Base-by-base conservation (phyloP, 2,888 invertebrate species). In the Drosophila engyochracea region DNA sequence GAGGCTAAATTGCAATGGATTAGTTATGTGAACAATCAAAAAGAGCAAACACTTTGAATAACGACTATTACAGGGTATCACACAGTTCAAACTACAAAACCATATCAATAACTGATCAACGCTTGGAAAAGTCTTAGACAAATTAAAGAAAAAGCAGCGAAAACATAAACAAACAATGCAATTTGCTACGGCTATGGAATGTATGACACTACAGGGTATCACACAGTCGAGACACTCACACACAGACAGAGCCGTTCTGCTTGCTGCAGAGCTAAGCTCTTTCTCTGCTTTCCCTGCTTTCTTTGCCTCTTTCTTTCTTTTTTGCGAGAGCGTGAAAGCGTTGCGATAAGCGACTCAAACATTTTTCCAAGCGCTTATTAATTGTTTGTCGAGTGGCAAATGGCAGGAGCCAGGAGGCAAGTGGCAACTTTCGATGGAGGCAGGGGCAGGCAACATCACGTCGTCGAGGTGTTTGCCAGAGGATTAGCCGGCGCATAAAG, bases 341-440 rank as follows among this genome's bases (percentile, higher is more conserved):
- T 61, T 79, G 83, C 86, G 84, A 85, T 85, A 85, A 85, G 84
- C 89, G 89, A 79, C 76, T 81, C 86, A 86, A 86, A 85, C 81
- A 89, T 83, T 79, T 81, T 83, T 71, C 75, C 81, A 74, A 89
- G 85, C 82, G 90, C 82, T 89, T 85, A 87, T 89, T 87, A 85
- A 85, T 85, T 85, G 87, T 87, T 87, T 85, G 84, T 71, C 76
- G 76, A 89, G 71, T 41, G 65, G 63, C 74, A 74, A 73, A 66
- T 47, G 64, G 52, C 73, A 49, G 55, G 47, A 47, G 33, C 39
- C 70, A 61, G 47, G 79, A 60, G 66, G 74, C 65, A 77, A 69
- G 65, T 61, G 58, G 74, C 70, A 52, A 39, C 49, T 37, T 35
- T 37, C 58, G 76, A 51, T 47, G 75, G 58, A 31, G 44, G 12